Conservation (phyloP, 2,888 invertebrate genomes). For the Thelaira solivaga region DNA sequence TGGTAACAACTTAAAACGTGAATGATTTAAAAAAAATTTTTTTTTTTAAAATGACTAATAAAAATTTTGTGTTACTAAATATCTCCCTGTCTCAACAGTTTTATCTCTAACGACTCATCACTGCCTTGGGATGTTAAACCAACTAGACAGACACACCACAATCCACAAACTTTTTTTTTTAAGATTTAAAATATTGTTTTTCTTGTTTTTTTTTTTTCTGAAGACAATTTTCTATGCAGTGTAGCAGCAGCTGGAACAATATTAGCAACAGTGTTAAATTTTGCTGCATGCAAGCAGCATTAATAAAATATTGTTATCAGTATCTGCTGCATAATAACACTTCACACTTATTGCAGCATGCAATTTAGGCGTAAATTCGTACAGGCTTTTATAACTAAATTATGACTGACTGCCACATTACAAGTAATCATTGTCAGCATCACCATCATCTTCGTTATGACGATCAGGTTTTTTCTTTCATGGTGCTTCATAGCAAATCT, state of each 20-base stretch:
- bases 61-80: not conserved
- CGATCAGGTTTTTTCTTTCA: not conserved
- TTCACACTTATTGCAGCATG: constrained; percentile 53
- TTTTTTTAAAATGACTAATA: constrained; percentile 1
- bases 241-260: constrained; percentile 28
- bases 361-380: not conserved
- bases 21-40: not conserved
- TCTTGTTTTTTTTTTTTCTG: not conserved
- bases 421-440: constrained; percentile 3
- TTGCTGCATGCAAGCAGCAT: constrained; percentile 12
- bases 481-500: not conserved
- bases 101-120: constrained; percentile 51
- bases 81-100: not conserved
- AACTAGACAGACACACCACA: not conserved
- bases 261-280: no score
- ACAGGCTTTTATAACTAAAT: constrained; percentile 37
- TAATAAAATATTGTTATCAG: constrained; percentile 41
- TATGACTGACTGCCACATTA: constrained; percentile 9
- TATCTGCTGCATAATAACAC: constrained; percentile 47
- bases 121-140: constrained; percentile 29
- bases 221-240: constrained; percentile 10
- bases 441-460: not conserved
- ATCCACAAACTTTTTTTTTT: not conserved
- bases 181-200: not conserved
- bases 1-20: not conserved